These are phyloP conservation scores for Chrysodeixis includens DNA, from an alignment of 2,888 invertebrate genomes.

Conservation along the genomic window DNA sequence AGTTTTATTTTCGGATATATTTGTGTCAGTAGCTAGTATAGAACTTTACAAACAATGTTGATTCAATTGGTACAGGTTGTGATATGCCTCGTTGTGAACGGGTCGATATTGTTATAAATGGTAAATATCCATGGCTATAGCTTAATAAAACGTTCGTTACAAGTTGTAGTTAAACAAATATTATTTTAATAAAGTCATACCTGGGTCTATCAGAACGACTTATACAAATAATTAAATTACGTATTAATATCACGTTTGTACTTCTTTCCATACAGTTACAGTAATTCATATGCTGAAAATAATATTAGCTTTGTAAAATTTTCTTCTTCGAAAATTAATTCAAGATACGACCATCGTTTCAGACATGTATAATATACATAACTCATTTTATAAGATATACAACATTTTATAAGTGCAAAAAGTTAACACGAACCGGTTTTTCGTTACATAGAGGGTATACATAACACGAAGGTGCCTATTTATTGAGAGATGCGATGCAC, in stretches of 20 bases:
- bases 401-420: slow-evolving; percentile 58
- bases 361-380: slow-evolving; percentile 59
- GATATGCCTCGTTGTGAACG: slow-evolving; percentile 89
- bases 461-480: slow-evolving; percentile 60
- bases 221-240: slow-evolving; percentile 84
- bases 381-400: slow-evolving; percentile 63
- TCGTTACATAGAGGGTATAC: slow-evolving; percentile 55
- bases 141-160: slow-evolving; percentile 88
- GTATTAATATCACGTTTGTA: slow-evolving; percentile 82
- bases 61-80: slow-evolving; percentile 90
- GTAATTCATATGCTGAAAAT: slow-evolving; percentile 75
- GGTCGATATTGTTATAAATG: slow-evolving; percentile 89
- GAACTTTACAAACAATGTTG: slow-evolving; percentile 89
- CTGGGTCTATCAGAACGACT: slow-evolving; percentile 84
- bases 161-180: slow-evolving; percentile 87
- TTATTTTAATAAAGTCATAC: slow-evolving; percentile 87
- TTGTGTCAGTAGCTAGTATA: slow-evolving; percentile 89
- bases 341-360: slow-evolving; percentile 63
- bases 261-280: slow-evolving; percentile 80
- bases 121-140: slow-evolving; percentile 88
- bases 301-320: slow-evolving; percentile 75
- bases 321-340: slow-evolving; percentile 73
- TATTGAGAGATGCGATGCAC: slow-evolving; percentile 57
- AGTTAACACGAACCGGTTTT: slow-evolving; percentile 48
- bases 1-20: slow-evolving; percentile 87